phyloP scores from a whole-genome alignment of 2,113 vertebrate species.

The Pristiophorus japonicus region DNA sequence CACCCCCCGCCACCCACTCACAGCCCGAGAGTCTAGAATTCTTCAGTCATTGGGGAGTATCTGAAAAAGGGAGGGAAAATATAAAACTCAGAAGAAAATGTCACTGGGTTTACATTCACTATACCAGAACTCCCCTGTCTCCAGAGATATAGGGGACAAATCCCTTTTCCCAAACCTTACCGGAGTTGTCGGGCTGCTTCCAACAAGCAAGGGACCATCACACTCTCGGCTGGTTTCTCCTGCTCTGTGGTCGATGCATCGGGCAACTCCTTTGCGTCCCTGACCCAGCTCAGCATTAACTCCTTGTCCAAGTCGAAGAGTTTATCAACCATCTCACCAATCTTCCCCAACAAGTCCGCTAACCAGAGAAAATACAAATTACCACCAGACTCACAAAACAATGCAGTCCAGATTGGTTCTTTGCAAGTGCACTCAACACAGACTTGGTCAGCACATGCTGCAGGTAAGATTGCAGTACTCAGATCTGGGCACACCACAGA shows the following conservation, averaged over 20 bases:
- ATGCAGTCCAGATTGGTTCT: background rate
- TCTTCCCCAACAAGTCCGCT: slow-evolving; percentile 86
- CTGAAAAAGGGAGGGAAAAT: background rate
- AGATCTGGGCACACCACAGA: background rate
- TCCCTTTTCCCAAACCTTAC: slow-evolving; percentile 54
- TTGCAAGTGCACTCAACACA: background rate
- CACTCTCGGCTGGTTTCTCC: slow-evolving; percentile 47
- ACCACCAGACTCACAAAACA: background rate
- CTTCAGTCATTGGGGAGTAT: background rate
- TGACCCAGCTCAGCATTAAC: slow-evolving; percentile 84
- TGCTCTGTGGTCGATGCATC: slow-evolving; percentile 45
- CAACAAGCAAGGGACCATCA: slow-evolving; percentile 69
- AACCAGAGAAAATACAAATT: slow-evolving; percentile 29
- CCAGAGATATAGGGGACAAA: background rate
- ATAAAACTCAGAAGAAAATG: background rate
- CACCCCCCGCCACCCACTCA: background rate
- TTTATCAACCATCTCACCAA: slow-evolving; percentile 89
- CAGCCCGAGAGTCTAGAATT: background rate
- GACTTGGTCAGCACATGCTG: background rate
- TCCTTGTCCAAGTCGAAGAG: slow-evolving; percentile 92
- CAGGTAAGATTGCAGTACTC: background rate
- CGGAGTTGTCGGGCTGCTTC: slow-evolving; percentile 87
- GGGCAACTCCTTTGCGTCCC: slow-evolving; percentile 45
- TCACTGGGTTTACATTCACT: background rate
- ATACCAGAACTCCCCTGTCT: background rate